A percentile compares a stretch with the other conserved stretches of the same genome.
phyloP scores from a whole-genome alignment of 2,888 invertebrate genomes.

The Torymus aiolomorphi region DNA sequence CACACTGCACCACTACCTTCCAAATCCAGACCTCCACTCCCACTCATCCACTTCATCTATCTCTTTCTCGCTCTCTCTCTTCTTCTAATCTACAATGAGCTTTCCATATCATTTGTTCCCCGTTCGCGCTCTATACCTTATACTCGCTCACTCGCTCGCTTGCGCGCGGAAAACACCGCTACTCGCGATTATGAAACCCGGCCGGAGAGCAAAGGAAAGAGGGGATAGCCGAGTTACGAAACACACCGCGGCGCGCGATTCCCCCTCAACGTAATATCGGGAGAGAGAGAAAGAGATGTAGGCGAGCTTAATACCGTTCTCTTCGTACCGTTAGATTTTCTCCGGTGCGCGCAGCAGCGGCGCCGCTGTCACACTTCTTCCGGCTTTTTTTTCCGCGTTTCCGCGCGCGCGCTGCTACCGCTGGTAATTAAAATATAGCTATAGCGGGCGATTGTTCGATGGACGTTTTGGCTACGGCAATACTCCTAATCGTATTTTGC shows the following conservation, averaged over 20 bases:
- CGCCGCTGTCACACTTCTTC: conserved; percentile 65
- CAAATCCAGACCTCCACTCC: too few relatives aligned
- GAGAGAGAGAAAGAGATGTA: conserved; percentile 55
- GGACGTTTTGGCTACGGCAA: too few relatives aligned
- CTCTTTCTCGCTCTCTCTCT: too few relatives aligned
- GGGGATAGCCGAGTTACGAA: conserved; percentile 23
- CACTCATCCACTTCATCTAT: too few relatives aligned
- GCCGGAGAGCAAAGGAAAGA: neutral
- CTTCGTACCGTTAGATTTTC: conserved; percentile 72
- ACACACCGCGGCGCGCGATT: neutral
- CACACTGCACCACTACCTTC: too few relatives aligned
- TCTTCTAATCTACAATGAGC: neutral
- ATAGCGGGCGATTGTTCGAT: too few relatives aligned
- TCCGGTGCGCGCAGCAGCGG: conserved; percentile 59
- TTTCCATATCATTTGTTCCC: conserved; percentile 1
- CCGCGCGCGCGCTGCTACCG: neutral
- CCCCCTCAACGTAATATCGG: conserved; percentile 55
- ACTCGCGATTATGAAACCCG: conserved; percentile 45
- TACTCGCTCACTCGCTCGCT: too few relatives aligned
- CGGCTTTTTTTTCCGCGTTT: conserved; percentile 40
- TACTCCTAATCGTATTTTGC: too few relatives aligned
- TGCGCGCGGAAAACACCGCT: conserved; percentile 2
- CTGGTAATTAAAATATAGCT: too few relatives aligned
- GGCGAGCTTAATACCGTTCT: conserved; percentile 61
- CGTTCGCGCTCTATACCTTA: too few relatives aligned